Conservation (phyloP, 2,113 vertebrate species). For the Holacanthus passer region DNA sequence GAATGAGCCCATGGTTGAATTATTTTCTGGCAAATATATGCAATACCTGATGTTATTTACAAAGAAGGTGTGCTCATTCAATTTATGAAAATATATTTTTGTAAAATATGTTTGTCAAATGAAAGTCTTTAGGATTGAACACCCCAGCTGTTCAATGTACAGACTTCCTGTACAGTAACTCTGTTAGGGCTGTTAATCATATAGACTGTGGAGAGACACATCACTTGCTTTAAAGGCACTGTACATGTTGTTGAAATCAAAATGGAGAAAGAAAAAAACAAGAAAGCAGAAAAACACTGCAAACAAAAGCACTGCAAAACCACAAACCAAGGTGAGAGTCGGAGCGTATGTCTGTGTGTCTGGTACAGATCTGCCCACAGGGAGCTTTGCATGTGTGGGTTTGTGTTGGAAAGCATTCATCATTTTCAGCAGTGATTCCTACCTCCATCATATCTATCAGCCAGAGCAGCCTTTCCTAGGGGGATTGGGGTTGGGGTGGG, state of each 20-base stretch:
- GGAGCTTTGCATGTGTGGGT: constrained; percentile 17
- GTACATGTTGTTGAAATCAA: not conserved
- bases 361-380: constrained; percentile 14
- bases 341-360: constrained; percentile 7
- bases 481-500: not conserved
- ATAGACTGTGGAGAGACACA: not conserved
- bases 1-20: not conserved
- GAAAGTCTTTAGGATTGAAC: not conserved
- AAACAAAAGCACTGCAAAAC: constrained; percentile 62
- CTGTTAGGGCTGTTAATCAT: not conserved
- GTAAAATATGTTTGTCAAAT: not conserved
- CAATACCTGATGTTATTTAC: not conserved
- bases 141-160: not conserved
- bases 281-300: constrained; percentile 50
- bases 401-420: constrained; percentile 45
- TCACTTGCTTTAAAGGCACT: not conserved
- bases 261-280: not conserved
- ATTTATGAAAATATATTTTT: not conserved
- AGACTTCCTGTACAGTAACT: not conserved
- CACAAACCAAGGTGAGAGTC: constrained; percentile 14
- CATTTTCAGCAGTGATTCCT: constrained; percentile 76
- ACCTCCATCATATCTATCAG: constrained; percentile 99
- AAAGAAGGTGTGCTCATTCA: not conserved
- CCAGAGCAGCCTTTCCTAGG: constrained; percentile 96
- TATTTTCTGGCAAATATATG: not conserved